Evolutionary conservation across 2,113 vertebrate species (phyloP).

Genomic region (Ceyx cyanopectus): DNA sequence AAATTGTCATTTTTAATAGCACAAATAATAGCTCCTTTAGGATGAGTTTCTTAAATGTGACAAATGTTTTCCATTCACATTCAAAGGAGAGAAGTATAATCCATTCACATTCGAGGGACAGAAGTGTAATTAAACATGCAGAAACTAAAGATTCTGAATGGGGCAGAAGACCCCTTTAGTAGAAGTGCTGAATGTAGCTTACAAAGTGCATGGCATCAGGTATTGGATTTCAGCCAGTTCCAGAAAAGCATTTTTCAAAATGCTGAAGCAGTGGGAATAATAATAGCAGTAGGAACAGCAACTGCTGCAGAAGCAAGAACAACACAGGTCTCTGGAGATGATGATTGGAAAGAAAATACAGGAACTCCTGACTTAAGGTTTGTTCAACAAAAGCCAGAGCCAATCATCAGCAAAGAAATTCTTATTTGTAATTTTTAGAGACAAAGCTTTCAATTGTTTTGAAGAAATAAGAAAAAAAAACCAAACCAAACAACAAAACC

Average conservation of each 20-base stretch:
- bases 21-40: neutral
- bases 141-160: neutral
- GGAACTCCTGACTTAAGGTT: slow-evolving; percentile 50
- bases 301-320: slow-evolving; percentile 52
- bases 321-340: slow-evolving; percentile 29
- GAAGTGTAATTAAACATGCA: neutral
- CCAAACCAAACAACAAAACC: neutral
- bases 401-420: slow-evolving; percentile 62
- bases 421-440: slow-evolving; percentile 39
- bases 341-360: slow-evolving; percentile 52
- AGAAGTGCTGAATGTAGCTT: neutral
- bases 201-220: neutral
- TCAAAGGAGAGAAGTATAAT: neutral
- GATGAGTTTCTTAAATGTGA: neutral
- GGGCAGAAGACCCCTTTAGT: neutral
- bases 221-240: slow-evolving; percentile 16
- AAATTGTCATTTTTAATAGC: neutral
- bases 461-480: neutral
- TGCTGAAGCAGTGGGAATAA: slow-evolving; percentile 30
- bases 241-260: slow-evolving; percentile 17
- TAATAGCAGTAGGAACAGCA: slow-evolving; percentile 31
- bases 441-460: slow-evolving; percentile 49
- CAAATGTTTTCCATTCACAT: neutral
- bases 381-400: slow-evolving; percentile 63
- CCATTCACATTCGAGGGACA: neutral